These are phyloP conservation scores for Leucoma salicis DNA, from an alignment of 2,888 invertebrate genomes.

Conservation along the genomic window DNA sequence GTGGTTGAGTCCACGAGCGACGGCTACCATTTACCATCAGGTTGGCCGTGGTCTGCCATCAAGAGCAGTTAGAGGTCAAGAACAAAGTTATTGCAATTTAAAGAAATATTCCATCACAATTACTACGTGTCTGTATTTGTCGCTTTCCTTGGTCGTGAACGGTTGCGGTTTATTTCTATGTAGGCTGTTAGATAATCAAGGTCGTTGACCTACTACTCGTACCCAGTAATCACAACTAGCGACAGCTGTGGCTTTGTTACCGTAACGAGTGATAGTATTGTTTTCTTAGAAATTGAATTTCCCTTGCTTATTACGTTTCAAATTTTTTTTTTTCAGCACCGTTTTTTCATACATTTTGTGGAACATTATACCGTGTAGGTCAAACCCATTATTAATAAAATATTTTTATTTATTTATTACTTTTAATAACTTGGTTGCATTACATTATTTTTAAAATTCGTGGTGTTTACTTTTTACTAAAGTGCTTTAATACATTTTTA, in stretches of 20 bases:
- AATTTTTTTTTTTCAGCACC: neutral
- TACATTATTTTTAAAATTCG: constrained; percentile 23
- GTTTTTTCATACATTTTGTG: no score
- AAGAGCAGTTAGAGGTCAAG: no score
- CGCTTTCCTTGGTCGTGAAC: neutral
- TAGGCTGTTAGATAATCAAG: neutral
- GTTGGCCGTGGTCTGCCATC: no score
- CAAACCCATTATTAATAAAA: neutral
- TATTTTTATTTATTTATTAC: neutral
- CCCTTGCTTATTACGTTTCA: neutral
- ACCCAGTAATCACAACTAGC: neutral
- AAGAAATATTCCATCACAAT: no score
- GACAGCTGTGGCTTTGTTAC: neutral
- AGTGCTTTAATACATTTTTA: neutral
- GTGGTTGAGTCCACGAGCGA: no score
- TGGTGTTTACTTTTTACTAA: constrained; percentile 9
- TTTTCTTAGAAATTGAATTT: neutral
- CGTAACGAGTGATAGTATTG: neutral
- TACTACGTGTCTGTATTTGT: no score
- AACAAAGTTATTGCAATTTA: no score
- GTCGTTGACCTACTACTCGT: neutral
- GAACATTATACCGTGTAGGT: no score
- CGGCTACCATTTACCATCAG: no score
- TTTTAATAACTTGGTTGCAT: constrained; percentile 6
- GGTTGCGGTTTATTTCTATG: neutral